Evolutionary conservation across 2,888 invertebrate species (phyloP), one percentile per base, ranked within the genome.

Genomic region (Frankliniella intonsa): DNA sequence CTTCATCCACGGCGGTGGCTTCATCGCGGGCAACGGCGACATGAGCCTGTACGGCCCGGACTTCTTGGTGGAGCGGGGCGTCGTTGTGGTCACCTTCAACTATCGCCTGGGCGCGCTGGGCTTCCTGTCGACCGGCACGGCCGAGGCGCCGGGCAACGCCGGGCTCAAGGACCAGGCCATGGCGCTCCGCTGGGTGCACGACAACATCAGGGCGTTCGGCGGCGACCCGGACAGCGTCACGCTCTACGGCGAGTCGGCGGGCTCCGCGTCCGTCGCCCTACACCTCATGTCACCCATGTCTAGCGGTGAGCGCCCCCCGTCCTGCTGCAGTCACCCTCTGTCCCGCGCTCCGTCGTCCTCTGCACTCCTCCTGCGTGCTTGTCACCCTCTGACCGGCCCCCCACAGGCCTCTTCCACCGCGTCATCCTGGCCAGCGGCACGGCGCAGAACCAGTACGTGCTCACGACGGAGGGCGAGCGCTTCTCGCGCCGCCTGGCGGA

Each of bases 191-290:
- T 90, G 90, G 90, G 86, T 89, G 19, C 87, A 89, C 85, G 87
- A 84, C 83, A 90, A 90, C 83, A 89, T 90, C 81, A 84, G 84
- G 62, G 83, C 83, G 27, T 90, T 90, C 86, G 90, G 90, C 82
- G 90, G 90, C n/a, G 89, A 90, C 84, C 88, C 89, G 7, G 85
- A 86, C 80, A 89, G 89, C 85, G 88, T 90, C 0, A 90, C 90
- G 10, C 87, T 90, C 84, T 90, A 90, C 84, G 90, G 90, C 69
- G 88, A 87, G 84, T 88, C 89, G 83, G 86, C 89, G 0, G 90
- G 90, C 14, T 90, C 88, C 55, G 88, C 90, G 0, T 87, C 88
- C 11, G 88, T 88, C 3, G 90, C 90, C 84, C 87, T 88, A 22
- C 87, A 90, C 87, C 88, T 89, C 86, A 84, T 90, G 11, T 90